Base-by-base conservation (phyloP, 30 jellyfish, hydroid and myxozoan genomes). In the Aurelia aurita complex sp. Pacific region DNA sequence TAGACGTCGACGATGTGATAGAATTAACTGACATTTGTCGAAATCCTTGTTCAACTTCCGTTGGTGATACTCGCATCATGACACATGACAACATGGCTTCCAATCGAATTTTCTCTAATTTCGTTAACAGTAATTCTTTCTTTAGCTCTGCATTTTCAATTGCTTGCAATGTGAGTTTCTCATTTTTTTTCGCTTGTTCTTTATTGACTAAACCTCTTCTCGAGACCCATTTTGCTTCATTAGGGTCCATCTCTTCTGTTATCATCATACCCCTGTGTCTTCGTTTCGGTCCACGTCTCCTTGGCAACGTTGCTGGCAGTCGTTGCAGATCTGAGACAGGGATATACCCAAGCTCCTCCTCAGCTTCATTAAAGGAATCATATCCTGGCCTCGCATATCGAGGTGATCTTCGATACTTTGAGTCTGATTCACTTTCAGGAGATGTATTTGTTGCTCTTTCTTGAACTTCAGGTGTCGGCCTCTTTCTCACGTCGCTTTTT, bases 71-170 rank as follows among this genome's bases (percentile, higher is more conserved):
- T 80, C 92, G 65, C 95, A 92, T 88, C 97, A 90, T 83, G 50
- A 87, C 92, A 67, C 98, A 83, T 17, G 99, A 85, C 92, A 94
- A 69, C 92, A 94, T 77, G n/a, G 99, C 99, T 85, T 94, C 99
- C 5, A 94, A 80, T 16, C 99, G 91, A 53, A 83, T 89, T 76
- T 94, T 94, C 89, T 94, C 99, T 34, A 94, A 83, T 67, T 94
- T 94, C 18, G 97, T 90, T 80, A 94, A 66, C 73, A 94, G 80
- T 6, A 94, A 77, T 52, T 94, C 99, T 81, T 94, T 94, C 72
- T 86, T 89, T 15, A 94, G 77, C 60, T 88, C 99, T 1, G 96
- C 96, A 69, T 94, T 94, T 77, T 94, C 97, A 15, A 94, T 89
- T 8, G 97, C 97, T 69, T 94, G 92, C 19, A 85, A 59, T 36